phyloP scores from a whole-genome alignment of 2,888 invertebrate species.

The Stenichneumon culpator region DNA sequence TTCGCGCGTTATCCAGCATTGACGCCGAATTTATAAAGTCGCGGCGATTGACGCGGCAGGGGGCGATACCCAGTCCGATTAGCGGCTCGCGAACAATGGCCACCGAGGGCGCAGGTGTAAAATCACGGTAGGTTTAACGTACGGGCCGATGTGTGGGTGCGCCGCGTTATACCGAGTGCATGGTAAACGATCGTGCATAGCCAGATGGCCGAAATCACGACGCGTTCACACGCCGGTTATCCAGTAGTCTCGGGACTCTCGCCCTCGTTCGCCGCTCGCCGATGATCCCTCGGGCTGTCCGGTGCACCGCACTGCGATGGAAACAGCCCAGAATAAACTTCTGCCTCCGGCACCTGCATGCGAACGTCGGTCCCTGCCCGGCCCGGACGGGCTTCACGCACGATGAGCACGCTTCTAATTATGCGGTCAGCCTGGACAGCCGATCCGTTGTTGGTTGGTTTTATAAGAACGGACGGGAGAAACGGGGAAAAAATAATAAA shows the following conservation, averaged over 20 bases:
- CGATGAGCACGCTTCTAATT: conserved; percentile 59
- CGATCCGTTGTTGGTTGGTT: conserved; percentile 37
- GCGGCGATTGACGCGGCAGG: conserved; percentile 26
- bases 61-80: conserved; percentile 24
- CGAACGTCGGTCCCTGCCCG: conserved; percentile 39
- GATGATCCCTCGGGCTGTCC: conserved; percentile 47
- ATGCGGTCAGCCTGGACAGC: conserved; percentile 44
- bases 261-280: conserved; percentile 12
- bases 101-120: conserved; percentile 74
- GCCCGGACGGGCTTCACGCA: conserved; percentile 58
- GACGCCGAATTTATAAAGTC: conserved; percentile 17
- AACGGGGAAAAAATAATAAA: conserved; percentile 5
- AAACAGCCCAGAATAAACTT: conserved; percentile 2
- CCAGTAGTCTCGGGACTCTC: conserved; percentile 27
- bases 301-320: neutral
- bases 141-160: conserved; percentile 38
- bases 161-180: neutral
- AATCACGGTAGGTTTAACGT: conserved; percentile 67
- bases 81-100: conserved; percentile 38
- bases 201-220: conserved; percentile 77
- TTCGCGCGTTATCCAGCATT: conserved; percentile 6
- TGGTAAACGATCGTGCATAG: conserved; percentile 23
- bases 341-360: conserved; percentile 41
- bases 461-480: conserved; percentile 16
- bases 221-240: conserved; percentile 70